Conservation (phyloP, 2,113 vertebrate species). For the Dipodomys spectabilis region DNA sequence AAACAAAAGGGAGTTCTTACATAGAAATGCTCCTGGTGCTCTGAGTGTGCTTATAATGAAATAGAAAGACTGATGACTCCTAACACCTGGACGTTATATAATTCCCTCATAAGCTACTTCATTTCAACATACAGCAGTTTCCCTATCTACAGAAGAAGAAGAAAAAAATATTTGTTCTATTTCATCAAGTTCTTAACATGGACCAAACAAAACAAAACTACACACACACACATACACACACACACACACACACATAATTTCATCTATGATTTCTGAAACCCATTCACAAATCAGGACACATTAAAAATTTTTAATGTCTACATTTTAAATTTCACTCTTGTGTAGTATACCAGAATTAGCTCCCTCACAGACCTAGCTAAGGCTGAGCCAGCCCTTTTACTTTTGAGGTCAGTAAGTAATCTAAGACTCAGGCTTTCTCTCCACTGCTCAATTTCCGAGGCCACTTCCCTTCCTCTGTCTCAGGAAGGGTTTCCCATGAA, state of each 20-base stretch:
- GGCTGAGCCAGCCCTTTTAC: slow-evolving; percentile 79
- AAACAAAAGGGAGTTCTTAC: background rate
- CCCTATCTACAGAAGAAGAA: background rate
- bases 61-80: background rate
- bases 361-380: slow-evolving; percentile 30
- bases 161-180: background rate
- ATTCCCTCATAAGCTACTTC: background rate
- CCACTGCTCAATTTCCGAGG: slow-evolving; percentile 46
- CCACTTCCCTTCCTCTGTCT: slow-evolving; percentile 59
- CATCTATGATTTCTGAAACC: background rate
- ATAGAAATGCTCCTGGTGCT: background rate
- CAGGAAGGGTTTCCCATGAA: background rate
- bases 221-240: too few species aligned
- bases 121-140: background rate
- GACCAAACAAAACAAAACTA: background rate
- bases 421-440: slow-evolving; percentile 70
- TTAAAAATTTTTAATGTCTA: background rate
- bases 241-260: background rate
- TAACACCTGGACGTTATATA: background rate
- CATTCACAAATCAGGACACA: background rate
- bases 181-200: background rate
- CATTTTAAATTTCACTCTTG: slow-evolving; percentile 31
- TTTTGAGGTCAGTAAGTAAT: slow-evolving; percentile 81
- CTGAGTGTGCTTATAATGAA: background rate
- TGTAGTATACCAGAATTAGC: slow-evolving; percentile 53